Evolutionary conservation across 2,113 vertebrate genomes (phyloP), one percentile per base, ranked within the genome.

Genomic region (Myxocyprinus asiaticus): DNA sequence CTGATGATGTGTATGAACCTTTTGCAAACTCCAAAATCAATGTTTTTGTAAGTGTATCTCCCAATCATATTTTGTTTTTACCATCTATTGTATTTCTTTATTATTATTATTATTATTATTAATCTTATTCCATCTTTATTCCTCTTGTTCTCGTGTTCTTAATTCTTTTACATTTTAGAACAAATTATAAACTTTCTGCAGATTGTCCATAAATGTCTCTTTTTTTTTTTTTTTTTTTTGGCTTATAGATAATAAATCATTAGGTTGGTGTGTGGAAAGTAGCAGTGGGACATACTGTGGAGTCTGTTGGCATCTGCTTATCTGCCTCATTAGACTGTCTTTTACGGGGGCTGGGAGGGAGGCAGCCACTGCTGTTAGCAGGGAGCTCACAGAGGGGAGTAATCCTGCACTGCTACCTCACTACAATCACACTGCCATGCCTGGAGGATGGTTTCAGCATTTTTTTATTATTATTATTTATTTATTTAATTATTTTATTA

Each of bases 1-100:
- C 88, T 92, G 95, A 95, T 91, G 92, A 92, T 92, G 82, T 84
- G 87, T 90, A 86, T 91, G 89, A 92, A 56, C 90, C 22, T 92
- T 91, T 91, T 89, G 87, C 91, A 94, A 92, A 95, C 94, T 74
- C 87, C 77, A 83, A 71, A 86, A 9, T 33, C 12, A 72, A 15
- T 33, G 64, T 47, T 10, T 11, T 12, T 44, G 6, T n/a, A 51
- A 22, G 11, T 5, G 22, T 33, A 33, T 71, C 42, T 63, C 17
- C 22, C 7, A 44, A 11, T 7, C 33, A 7, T 9, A 14, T 43
- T 5, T 51, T 64, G 56, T 63, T 17, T 33, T 43, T 48, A 10
- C 22, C 22, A 33, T 33, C 22, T 33, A 33, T 33, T 33, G 22
- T 33, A 33, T 10, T 12, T 66, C 5, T 11, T 15, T 15, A 55